A percentile compares a stretch with the other conserved stretches of the same genome.
phyloP scores from a whole-genome alignment of 64 coral and sea anemone genomes.

The Cladopsammia gracilis region DNA sequence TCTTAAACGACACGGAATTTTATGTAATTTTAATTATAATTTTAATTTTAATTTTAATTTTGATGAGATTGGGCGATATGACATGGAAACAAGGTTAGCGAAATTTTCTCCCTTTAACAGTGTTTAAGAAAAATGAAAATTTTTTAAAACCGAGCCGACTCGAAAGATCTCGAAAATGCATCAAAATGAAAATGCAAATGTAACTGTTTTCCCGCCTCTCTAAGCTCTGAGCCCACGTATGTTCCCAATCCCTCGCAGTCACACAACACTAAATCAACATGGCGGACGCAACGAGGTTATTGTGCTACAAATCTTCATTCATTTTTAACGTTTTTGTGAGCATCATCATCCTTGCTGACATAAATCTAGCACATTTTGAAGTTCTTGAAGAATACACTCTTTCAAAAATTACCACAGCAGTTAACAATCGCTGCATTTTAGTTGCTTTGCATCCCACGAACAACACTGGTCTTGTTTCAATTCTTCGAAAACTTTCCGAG shows the following conservation, averaged over 20 bases:
- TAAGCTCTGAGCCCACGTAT: neutral
- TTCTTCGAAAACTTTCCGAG: conserved; percentile 30
- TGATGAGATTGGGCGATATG: no score
- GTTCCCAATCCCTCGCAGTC: neutral
- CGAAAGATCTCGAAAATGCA: no score
- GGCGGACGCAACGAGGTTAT: neutral
- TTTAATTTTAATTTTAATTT: no score
- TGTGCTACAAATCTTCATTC: neutral
- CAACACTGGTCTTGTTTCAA: neutral
- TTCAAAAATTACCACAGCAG: conserved; percentile 5
- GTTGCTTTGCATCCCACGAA: neutral
- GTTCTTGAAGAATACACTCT: conserved; percentile 51
- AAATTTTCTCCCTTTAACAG: no score
- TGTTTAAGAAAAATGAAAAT: no score
- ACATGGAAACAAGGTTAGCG: no score
- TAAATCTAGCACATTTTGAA: neutral
- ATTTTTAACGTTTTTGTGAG: neutral
- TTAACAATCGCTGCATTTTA: conserved; percentile 15
- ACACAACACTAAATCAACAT: neutral
- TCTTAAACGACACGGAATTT: no score
- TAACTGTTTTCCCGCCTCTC: no score
- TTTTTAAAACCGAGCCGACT: no score
- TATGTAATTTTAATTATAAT: no score
- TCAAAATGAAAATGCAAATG: no score
- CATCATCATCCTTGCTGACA: neutral